These are phyloP conservation scores for Sinocyclocheilus maitianheensis DNA, from an alignment of 2,113 vertebrate species.

Conservation along the genomic window DNA sequence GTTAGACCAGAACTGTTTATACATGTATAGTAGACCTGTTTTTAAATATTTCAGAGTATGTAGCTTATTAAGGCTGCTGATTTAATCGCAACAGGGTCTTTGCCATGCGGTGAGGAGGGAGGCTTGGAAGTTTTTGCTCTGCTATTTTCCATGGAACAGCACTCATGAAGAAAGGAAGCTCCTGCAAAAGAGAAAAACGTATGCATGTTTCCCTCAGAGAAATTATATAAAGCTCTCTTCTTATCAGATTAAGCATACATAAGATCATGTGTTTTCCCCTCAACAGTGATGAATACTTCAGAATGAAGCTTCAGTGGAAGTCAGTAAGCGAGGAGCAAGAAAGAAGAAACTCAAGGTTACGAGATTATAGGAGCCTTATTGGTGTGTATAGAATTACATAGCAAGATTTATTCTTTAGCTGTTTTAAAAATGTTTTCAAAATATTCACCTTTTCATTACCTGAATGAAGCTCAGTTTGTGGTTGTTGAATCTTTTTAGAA, in stretches of 20 bases:
- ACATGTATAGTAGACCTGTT: not conserved
- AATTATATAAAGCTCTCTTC: not conserved
- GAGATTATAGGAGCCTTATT: conserved; percentile 94
- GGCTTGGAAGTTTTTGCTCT: conserved; percentile 92
- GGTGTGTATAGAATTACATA: conserved; percentile 72
- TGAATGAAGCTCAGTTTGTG: not conserved
- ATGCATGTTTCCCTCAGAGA: conserved; percentile 45
- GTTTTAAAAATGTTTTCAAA: not conserved
- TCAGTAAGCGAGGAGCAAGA: conserved; percentile 95
- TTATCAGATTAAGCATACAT: not conserved
- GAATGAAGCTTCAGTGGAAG: conserved; percentile 98
- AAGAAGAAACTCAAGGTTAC: conserved; percentile 89
- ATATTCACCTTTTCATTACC: not conserved
- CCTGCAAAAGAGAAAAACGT: conserved; percentile 89
- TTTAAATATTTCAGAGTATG: not conserved
- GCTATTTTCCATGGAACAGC: conserved; percentile 93
- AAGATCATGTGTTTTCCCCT: not conserved
- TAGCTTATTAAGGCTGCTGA: not conserved
- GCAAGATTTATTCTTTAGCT: not conserved
- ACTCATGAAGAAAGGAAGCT: conserved; percentile 86
- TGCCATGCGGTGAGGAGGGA: conserved; percentile 88
- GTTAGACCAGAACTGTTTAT: not conserved
- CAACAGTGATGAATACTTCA: conserved; percentile 92
- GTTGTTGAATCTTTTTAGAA: conserved; percentile 71
- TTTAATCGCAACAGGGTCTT: conserved; percentile 78